Percentiles rank a stretch among this genome's conserved stretches.
These are phyloP conservation scores for Papilio helenus DNA, from an alignment of 1,140 invertebrate species.

Conservation along the genomic window DNA sequence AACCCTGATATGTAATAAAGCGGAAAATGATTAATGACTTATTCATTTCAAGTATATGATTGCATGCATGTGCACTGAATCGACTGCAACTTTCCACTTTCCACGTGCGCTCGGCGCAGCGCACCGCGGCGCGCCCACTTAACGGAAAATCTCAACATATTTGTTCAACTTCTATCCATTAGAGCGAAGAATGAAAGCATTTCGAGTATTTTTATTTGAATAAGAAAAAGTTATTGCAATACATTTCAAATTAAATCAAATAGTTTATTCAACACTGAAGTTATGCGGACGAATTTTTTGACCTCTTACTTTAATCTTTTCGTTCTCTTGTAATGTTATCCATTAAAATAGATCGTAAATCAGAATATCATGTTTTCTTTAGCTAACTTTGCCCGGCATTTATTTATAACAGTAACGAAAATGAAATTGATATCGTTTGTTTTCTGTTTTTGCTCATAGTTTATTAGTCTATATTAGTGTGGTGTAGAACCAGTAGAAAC, in stretches of 20 bases:
- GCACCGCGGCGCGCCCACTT: constrained; percentile 58
- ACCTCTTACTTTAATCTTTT: too few relatives aligned
- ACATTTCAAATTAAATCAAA: too few relatives aligned
- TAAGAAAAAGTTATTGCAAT: constrained; percentile 1
- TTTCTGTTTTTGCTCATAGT: too few relatives aligned
- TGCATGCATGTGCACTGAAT: constrained; percentile 79
- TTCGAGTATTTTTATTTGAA: constrained; percentile 40
- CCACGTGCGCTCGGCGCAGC: constrained; percentile 54
- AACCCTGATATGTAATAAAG: constrained; percentile 57
- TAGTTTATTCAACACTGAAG: too few relatives aligned
- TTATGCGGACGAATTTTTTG: too few relatives aligned
- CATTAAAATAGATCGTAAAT: neutral
- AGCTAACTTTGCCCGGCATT: neutral
- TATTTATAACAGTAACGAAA: too few relatives aligned
- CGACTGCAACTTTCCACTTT: constrained; percentile 80
- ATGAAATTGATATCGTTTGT: too few relatives aligned
- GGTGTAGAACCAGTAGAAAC: too few relatives aligned
- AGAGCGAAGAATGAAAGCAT: constrained; percentile 76
- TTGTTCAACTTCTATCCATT: constrained; percentile 70
- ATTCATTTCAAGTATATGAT: constrained; percentile 51
- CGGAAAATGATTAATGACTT: constrained; percentile 48
- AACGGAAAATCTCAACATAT: constrained; percentile 77
- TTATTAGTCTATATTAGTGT: too few relatives aligned
- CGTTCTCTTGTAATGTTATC: too few relatives aligned
- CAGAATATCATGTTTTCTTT: neutral